Base-by-base conservation (phyloP, 1,140 invertebrate species). In the Zophobas morio region DNA sequence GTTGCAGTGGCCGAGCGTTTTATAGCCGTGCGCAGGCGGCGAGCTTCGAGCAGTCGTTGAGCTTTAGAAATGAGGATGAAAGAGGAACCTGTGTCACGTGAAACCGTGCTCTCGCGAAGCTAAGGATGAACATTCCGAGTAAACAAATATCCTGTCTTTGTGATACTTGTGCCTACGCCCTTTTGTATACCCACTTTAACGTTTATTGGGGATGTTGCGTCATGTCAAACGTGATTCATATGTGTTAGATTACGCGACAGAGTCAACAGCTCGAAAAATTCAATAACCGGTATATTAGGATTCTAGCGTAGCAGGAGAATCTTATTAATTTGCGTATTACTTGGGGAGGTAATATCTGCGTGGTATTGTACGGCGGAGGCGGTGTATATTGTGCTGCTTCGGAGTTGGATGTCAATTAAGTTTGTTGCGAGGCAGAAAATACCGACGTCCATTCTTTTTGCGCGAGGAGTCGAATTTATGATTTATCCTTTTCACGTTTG, bases 101-200 rank as follows among this genome's bases (percentile, higher is more conserved):
- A 66, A 66, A 66, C 60, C 60, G 42, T 37, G 37, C 60, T 37
- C 6, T 66, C 60, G 40, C 60, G 42, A 66, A 66, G 60, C 60
- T 42, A 66, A 66, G 60, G 60, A 66, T 66, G 60, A 66, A 66
- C 60, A 66, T 66, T 66, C 39, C 60, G 39, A 66, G 60, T 66
- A 66, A 66, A 66, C 60, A 66, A 66, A 66, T 66, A 66, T 66
- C 60, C 60, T 66, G 60, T 66, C 60, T 66, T 66, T 66, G 60
- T 66, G 60, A 40, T 57, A 57, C 60, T 51, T 51, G 49, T 8
- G 42, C 49, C 49, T 66, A 32, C 60, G 60, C 60, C 60, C 60
- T 66, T 66, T 66, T 66, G 60, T 66, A 66, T 66, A 66, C 39
- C 60, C 60, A 42, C 60, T 66, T 66, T n/a, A 66, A 40, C 60